Percentiles rank a stretch among this genome's conserved stretches.
phyloP scores from a whole-genome alignment of 2,888 invertebrate genomes.

The Heliconius hortense region DNA sequence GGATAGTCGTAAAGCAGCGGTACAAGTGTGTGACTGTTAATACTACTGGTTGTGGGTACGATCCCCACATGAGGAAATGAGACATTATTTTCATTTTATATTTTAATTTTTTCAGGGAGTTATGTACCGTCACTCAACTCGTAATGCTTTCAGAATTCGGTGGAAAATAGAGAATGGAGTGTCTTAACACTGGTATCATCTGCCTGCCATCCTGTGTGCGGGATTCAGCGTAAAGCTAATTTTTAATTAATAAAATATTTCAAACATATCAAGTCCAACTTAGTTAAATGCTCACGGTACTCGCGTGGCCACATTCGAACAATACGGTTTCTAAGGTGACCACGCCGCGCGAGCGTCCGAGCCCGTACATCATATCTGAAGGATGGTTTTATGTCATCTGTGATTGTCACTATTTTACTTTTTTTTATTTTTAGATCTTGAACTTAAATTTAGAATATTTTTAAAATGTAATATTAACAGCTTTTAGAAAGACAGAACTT shows the following conservation, averaged over 20 bases:
- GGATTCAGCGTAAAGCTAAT: too few relatives aligned
- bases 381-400: constrained; percentile 30
- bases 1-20: too few relatives aligned
- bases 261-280: background rate
- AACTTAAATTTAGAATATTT: background rate
- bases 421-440: background rate
- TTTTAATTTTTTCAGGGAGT: background rate
- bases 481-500: background rate
- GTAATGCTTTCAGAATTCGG: background rate
- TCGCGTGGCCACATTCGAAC: constrained; percentile 20
- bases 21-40: too few relatives aligned
- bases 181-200: too few relatives aligned
- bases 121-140: background rate
- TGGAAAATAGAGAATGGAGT: background rate
- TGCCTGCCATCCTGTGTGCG: too few relatives aligned
- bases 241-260: background rate
- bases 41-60: too few relatives aligned
- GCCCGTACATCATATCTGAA: constrained; percentile 34
- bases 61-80: too few relatives aligned
- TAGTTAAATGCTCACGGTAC: constrained; percentile 14
- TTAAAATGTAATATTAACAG: too few relatives aligned
- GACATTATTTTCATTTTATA: too few relatives aligned
- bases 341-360: constrained; percentile 32
- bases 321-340: constrained; percentile 38
- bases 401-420: background rate